Conservation (phyloP, 2,888 invertebrate species). For the Unio delphinus region DNA sequence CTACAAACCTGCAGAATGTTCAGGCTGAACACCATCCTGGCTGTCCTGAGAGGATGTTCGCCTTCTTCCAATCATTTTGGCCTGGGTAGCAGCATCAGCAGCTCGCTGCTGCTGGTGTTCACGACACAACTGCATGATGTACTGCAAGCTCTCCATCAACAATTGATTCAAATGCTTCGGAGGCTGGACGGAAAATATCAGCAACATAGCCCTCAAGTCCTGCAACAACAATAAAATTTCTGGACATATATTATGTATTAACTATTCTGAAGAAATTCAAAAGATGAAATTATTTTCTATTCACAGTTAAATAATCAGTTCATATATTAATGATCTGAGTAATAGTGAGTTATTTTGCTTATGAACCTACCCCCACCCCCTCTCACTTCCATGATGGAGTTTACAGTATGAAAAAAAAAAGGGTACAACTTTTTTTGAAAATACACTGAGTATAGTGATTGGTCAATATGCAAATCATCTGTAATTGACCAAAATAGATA, state of each 20-base stretch:
- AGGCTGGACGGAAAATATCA: constrained; percentile 67
- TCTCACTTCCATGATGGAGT: too few species aligned
- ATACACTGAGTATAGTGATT: too few species aligned
- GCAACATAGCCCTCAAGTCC: constrained; percentile 67
- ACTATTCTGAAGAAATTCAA: not conserved
- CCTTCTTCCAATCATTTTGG: constrained; percentile 11
- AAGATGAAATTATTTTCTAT: not conserved
- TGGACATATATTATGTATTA: not conserved
- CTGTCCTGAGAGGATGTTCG: constrained; percentile 36
- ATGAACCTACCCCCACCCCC: too few species aligned
- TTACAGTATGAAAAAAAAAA: too few species aligned
- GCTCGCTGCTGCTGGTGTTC: constrained; percentile 56
- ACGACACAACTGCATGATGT: constrained; percentile 58
- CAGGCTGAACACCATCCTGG: constrained; percentile 27
- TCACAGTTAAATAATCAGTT: not conserved
- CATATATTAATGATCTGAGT: not conserved
- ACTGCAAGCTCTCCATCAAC: constrained; percentile 60
- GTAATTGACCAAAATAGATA: too few species aligned
- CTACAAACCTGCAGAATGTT: constrained; percentile 18
- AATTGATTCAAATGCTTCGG: constrained; percentile 58
- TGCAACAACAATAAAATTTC: constrained; percentile 26
- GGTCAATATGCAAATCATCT: too few species aligned
- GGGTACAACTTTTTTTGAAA: too few species aligned
- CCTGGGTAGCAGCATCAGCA: constrained; percentile 6
- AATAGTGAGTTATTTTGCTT: too few species aligned